Evolutionary conservation across 2,888 invertebrate species (phyloP).

Genomic region (Drymonia ruficornis): DNA sequence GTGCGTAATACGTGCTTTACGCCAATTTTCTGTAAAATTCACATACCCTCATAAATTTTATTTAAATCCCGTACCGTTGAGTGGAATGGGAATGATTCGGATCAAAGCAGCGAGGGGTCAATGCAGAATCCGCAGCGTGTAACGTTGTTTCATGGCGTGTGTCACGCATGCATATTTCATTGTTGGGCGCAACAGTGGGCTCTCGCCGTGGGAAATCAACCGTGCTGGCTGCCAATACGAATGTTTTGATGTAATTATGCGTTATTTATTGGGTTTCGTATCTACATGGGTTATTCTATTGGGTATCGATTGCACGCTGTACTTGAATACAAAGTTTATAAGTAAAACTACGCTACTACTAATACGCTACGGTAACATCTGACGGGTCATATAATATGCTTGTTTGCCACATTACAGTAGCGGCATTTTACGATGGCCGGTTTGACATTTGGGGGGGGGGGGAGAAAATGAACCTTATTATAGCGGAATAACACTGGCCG

Average conservation of each 20-base stretch:
- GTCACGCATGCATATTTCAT: constrained; percentile 78
- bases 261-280: constrained; percentile 41
- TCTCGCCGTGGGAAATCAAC: constrained; percentile 71
- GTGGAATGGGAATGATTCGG: constrained; percentile 38
- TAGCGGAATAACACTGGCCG: too few relatives aligned
- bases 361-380: too few relatives aligned
- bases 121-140: constrained; percentile 45
- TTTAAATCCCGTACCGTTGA: constrained; percentile 17
- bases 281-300: constrained; percentile 17
- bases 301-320: background rate
- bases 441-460: too few relatives aligned
- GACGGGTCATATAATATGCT: too few relatives aligned
- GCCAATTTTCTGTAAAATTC: too few relatives aligned
- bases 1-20: too few relatives aligned
- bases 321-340: constrained; percentile 1
- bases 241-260: constrained; percentile 41
- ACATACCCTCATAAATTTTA: too few relatives aligned
- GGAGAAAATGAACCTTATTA: too few relatives aligned
- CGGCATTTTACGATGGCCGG: too few relatives aligned
- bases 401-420: too few relatives aligned
- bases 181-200: constrained; percentile 65
- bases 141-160: constrained; percentile 70
- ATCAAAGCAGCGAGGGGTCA: constrained; percentile 41
- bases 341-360: background rate
- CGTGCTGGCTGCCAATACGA: constrained; percentile 20